phyloP scores from a whole-genome alignment of 2,888 invertebrate genomes.

The Eupithecia centaureata region DNA sequence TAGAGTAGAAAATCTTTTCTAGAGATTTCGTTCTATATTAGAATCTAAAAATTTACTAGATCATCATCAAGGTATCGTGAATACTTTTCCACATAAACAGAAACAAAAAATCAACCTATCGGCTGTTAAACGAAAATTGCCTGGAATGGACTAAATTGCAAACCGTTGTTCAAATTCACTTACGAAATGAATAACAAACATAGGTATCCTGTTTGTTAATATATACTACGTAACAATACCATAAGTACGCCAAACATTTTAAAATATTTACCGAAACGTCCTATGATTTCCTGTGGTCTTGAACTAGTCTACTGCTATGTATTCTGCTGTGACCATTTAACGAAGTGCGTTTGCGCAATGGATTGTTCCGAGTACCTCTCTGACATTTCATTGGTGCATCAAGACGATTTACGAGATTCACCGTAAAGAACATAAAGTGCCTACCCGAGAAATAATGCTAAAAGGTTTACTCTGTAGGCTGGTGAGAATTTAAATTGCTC shows the following conservation, averaged over 20 bases:
- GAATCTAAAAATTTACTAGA: background rate
- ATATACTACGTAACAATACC: background rate
- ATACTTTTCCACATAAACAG: background rate
- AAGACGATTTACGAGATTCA: constrained; percentile 31
- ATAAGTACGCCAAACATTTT: background rate
- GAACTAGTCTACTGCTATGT: constrained; percentile 14
- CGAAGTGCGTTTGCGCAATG: constrained; percentile 49
- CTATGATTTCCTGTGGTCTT: constrained; percentile 19
- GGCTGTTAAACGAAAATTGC: background rate
- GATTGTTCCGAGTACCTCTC: constrained; percentile 41
- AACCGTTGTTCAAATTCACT: background rate
- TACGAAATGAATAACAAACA: background rate
- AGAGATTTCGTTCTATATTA: background rate
- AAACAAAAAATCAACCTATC: background rate
- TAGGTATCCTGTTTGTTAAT: background rate
- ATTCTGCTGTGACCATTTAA: constrained; percentile 35
- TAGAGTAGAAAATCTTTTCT: background rate
- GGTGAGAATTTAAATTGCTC: background rate
- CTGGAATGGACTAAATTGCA: background rate
- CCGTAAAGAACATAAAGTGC: constrained; percentile 16
- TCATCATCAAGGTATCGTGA: background rate
- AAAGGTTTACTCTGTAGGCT: constrained; percentile 16
- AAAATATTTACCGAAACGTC: background rate
- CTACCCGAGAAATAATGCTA: constrained; percentile 7
- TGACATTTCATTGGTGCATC: constrained; percentile 38